These are phyloP conservation scores for Cyclophora albipunctata DNA, from an alignment of 2,888 invertebrate genomes.

Conservation along the genomic window DNA sequence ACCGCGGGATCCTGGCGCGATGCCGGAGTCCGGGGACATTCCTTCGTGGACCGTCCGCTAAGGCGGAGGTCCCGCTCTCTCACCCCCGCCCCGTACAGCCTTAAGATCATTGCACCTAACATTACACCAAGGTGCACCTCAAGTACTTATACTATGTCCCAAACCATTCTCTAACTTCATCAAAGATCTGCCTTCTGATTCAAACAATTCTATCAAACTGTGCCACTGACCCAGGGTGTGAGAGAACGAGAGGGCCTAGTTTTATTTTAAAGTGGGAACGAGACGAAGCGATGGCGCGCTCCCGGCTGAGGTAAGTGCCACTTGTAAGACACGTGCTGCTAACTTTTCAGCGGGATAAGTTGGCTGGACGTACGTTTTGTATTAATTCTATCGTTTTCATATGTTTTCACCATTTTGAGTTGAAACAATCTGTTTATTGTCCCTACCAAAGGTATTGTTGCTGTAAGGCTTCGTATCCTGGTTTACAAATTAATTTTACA, in stretches of 20 bases:
- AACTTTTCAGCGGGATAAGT: slow-evolving; percentile 29
- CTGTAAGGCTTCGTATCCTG: no score
- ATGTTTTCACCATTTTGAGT: no score
- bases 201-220: slow-evolving; percentile 11
- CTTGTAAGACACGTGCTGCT: slow-evolving; percentile 61
- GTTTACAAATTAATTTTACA: no score
- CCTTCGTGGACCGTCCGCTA: slow-evolving; percentile 68
- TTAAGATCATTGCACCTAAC: slow-evolving; percentile 27
- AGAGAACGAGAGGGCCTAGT: slow-evolving; percentile 64
- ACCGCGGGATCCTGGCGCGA: slow-evolving; percentile 59
- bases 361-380: no score
- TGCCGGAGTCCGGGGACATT: slow-evolving; percentile 62
- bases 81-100: slow-evolving; percentile 36
- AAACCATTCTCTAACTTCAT: slow-evolving; percentile 8
- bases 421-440: no score
- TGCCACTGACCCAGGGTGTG: slow-evolving; percentile 49
- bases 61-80: slow-evolving; percentile 72
- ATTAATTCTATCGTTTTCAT: no score
- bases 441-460: no score
- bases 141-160: slow-evolving; percentile 24
- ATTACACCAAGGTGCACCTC: slow-evolving; percentile 30
- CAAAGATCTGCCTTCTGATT: slow-evolving; percentile 9
- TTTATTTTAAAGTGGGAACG: slow-evolving; percentile 68
- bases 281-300: slow-evolving; percentile 64
- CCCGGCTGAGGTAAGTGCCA: slow-evolving; percentile 66